Evolutionary conservation across 2,888 invertebrate species (phyloP).

Genomic region (Eupithecia subfuscata): DNA sequence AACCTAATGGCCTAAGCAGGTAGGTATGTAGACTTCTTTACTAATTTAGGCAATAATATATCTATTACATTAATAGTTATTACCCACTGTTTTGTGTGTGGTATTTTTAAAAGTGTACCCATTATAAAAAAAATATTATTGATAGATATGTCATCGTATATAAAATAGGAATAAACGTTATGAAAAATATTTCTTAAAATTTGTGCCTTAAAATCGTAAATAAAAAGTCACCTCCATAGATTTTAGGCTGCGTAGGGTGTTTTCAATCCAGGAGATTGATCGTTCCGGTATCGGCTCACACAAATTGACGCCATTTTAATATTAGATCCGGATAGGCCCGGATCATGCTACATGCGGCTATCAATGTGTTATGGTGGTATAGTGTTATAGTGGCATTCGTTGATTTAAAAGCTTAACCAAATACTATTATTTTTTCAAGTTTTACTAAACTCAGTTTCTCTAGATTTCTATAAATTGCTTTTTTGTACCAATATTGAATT

Average conservation of each 20-base stretch:
- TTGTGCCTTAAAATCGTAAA: not conserved
- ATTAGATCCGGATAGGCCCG: constrained; percentile 59
- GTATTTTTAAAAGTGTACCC: no score
- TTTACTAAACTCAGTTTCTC: no score
- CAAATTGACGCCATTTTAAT: constrained; percentile 78
- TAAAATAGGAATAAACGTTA: no score
- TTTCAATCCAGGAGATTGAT: constrained; percentile 73
- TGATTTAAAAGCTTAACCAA: not conserved
- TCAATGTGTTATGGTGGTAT: not conserved
- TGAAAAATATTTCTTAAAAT: not conserved
- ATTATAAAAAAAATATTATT: no score
- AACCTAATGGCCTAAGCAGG: not conserved
- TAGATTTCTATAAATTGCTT: no score
- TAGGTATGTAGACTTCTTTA: no score
- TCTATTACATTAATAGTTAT: not conserved
- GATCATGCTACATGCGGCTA: constrained; percentile 12
- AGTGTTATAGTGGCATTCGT: no score
- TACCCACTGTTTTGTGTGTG: not conserved
- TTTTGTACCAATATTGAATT: no score
- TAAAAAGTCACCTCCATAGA: constrained; percentile 45
- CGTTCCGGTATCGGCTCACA: constrained; percentile 65
- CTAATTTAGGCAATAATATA: no score
- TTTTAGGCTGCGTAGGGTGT: constrained; percentile 51
- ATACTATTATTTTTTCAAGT: no score
- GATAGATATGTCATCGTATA: no score